These are phyloP conservation scores for Hafferia zeledoni DNA, from an alignment of 2,797 vertebrate genomes.

Conservation along the genomic window DNA sequence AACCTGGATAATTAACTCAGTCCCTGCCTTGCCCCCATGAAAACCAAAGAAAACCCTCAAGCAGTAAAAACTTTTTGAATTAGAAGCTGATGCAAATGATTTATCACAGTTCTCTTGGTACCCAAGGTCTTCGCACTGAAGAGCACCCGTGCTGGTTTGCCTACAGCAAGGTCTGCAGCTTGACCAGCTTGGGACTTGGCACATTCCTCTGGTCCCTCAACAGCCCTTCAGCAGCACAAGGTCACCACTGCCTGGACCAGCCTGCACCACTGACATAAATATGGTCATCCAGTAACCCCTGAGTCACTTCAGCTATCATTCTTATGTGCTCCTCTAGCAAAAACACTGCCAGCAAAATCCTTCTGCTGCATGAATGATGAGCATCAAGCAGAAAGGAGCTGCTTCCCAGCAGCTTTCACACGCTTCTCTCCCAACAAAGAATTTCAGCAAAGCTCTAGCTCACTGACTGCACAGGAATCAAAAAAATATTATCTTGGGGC, in stretches of 20 bases:
- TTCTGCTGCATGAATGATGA: neutral
- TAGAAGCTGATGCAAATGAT: neutral
- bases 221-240: neutral
- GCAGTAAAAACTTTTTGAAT: neutral
- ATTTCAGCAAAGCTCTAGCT: neutral
- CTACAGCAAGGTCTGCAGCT: neutral
- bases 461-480: neutral
- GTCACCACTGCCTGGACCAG: neutral
- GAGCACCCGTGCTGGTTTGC: rapidly evolving
- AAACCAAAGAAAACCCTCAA: neutral
- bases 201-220: neutral
- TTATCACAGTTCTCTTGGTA: neutral
- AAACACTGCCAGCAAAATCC: neutral
- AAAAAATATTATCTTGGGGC: neutral
- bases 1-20: neutral
- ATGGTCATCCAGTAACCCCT: rapidly evolving
- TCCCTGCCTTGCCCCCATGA: neutral
- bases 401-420: slow-evolving; percentile 11
- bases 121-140: neutral
- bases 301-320: neutral
- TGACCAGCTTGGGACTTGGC: neutral
- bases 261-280: neutral
- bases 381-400: neutral
- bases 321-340: neutral
- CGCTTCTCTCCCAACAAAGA: neutral